Conservation (phyloP, 2,113 vertebrate genomes). For the Entomyzon cyanotis region DNA sequence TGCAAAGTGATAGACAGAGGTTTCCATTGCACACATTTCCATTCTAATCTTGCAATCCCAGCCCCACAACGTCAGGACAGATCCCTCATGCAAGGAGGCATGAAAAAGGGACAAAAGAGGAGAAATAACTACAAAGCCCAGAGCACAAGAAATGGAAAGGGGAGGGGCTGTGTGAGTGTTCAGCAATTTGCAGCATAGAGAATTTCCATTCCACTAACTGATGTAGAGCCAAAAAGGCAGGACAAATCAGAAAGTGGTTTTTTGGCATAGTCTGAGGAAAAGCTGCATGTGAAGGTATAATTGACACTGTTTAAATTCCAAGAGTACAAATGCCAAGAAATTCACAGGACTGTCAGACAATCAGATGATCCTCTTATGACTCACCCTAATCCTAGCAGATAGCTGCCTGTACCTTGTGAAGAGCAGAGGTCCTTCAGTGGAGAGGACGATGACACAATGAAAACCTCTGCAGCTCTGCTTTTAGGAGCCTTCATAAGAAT, state of each 20-base stretch:
- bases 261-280: not conserved
- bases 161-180: not conserved
- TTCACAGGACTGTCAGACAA: not conserved
- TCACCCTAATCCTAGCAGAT: not conserved
- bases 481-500: not conserved
- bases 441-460: not conserved
- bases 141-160: not conserved
- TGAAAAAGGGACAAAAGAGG: not conserved
- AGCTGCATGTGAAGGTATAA: not conserved
- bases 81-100: not conserved
- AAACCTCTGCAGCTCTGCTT: not conserved
- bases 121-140: not conserved
- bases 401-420: not conserved
- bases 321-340: not conserved
- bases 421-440: not conserved
- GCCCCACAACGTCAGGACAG: not conserved
- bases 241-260: not conserved
- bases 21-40: constrained; percentile 22
- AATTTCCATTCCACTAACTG: not conserved
- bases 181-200: not conserved
- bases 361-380: not conserved
- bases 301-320: not conserved
- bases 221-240: not conserved
- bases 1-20: not conserved
- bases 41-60: not conserved